Percentiles rank a stretch among this genome's conserved stretches.
Evolutionary conservation across 2,888 invertebrate genomes (phyloP).

Genomic region (Acleris cristana): DNA sequence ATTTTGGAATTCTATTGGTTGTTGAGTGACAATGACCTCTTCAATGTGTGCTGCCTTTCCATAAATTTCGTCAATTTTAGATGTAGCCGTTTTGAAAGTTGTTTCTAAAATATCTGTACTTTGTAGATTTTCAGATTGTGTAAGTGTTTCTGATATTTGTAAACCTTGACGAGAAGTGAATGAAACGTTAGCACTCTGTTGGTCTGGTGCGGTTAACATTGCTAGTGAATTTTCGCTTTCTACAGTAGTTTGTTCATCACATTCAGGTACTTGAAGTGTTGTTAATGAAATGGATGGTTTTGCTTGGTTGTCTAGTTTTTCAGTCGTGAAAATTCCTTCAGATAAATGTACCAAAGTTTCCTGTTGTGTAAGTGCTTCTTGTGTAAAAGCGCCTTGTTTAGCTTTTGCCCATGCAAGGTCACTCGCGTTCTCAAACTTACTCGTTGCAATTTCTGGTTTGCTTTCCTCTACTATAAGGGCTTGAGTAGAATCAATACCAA

Average conservation of each 20-base stretch:
- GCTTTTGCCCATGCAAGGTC: slow-evolving; percentile 60
- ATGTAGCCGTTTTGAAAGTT: slow-evolving; percentile 59
- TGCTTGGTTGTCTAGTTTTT: slow-evolving; percentile 53
- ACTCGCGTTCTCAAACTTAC: slow-evolving; percentile 53
- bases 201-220: slow-evolving; percentile 63
- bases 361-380: slow-evolving; percentile 83
- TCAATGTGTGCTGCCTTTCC: slow-evolving; percentile 70
- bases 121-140: slow-evolving; percentile 80
- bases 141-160: slow-evolving; percentile 80
- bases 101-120: slow-evolving; percentile 65
- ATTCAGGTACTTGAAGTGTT: slow-evolving; percentile 82
- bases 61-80: slow-evolving; percentile 69
- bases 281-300: slow-evolving; percentile 74
- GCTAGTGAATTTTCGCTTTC: slow-evolving; percentile 84
- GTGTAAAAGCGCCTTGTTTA: slow-evolving; percentile 68
- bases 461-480: slow-evolving; percentile 82
- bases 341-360: slow-evolving; percentile 80
- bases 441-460: slow-evolving; percentile 71
- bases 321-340: slow-evolving; percentile 61
- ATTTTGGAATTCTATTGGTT: slow-evolving; percentile 58
- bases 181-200: slow-evolving; percentile 68
- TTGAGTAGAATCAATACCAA: slow-evolving; percentile 65
- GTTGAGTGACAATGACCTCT: slow-evolving; percentile 66
- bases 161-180: slow-evolving; percentile 77
- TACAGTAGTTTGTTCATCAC: slow-evolving; percentile 80